phyloP scores from a whole-genome alignment of 1,140 invertebrate genomes.

The Drosophila aff. region DNA sequence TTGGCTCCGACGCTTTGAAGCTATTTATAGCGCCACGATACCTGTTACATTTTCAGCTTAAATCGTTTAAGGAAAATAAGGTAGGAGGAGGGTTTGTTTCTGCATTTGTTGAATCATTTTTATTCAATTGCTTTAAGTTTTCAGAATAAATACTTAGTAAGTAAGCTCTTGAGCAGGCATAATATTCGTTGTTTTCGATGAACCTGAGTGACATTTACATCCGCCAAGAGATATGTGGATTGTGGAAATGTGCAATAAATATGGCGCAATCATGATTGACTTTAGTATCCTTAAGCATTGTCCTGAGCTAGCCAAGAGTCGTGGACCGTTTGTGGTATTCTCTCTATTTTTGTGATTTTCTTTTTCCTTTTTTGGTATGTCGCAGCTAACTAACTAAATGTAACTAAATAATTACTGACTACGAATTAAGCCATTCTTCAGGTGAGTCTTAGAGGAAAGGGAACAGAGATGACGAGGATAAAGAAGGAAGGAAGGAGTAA shows the following conservation, averaged over 20 bases:
- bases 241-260: conserved; percentile 73
- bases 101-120: conserved; percentile 78
- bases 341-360: conserved; percentile 51
- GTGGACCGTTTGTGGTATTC: conserved; percentile 29
- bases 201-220: conserved; percentile 72
- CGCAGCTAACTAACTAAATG: conserved; percentile 81
- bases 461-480: not conserved
- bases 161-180: conserved; percentile 73
- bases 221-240: conserved; percentile 56
- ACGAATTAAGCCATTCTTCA: conserved; percentile 78
- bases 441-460: conserved; percentile 51
- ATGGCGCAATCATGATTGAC: conserved; percentile 70
- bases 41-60: not conserved
- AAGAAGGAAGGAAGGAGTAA: conserved; percentile 1
- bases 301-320: conserved; percentile 70
- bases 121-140: conserved; percentile 82
- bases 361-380: conserved; percentile 70
- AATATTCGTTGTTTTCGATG: conserved; percentile 54
- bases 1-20: conserved; percentile 13
- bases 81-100: not conserved
- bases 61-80: conserved; percentile 1
- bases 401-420: conserved; percentile 82
- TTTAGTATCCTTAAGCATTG: conserved; percentile 65
- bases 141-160: conserved; percentile 77
- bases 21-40: conserved; percentile 11